phyloP scores from a whole-genome alignment of 1,140 invertebrate species.

The Wasmannia auropunctata region DNA sequence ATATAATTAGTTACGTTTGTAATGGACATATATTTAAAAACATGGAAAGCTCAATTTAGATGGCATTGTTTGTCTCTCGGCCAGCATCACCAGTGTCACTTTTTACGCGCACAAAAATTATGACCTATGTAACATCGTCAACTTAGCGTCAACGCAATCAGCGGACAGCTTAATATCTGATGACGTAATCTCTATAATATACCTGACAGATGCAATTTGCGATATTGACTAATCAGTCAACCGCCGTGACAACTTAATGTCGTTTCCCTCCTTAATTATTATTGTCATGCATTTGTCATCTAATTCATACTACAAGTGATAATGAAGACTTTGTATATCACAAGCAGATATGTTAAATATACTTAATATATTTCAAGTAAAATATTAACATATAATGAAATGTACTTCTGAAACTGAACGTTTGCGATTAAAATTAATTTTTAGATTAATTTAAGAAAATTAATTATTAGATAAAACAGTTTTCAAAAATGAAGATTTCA shows the following conservation, averaged over 20 bases:
- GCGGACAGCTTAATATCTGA: constrained; percentile 44
- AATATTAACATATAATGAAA: not conserved
- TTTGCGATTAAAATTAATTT: not conserved
- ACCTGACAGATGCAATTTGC: constrained; percentile 37
- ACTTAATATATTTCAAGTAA: not conserved
- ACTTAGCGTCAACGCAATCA: constrained; percentile 31
- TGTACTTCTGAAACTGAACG: not conserved
- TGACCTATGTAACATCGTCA: constrained; percentile 17
- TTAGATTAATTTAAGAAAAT: not conserved
- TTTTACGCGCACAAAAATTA: constrained; percentile 36
- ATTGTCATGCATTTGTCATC: constrained; percentile 11
- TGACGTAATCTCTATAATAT: constrained; percentile 39
- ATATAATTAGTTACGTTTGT: not conserved
- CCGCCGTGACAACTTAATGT: constrained; percentile 22
- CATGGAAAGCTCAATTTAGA: constrained; percentile 22
- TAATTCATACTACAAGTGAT: not conserved
- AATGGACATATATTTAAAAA: constrained; percentile 9
- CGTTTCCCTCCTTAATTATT: not conserved
- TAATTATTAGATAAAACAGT: not conserved
- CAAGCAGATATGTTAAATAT: not conserved
- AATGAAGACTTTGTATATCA: not conserved
- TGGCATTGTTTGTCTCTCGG: constrained; percentile 15
- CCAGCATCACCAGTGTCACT: not conserved
- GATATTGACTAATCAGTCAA: constrained; percentile 37
- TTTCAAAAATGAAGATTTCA: not conserved